A percentile compares a stretch with the other conserved stretches of the same genome.
These are phyloP conservation scores for Diadumene lineata DNA, from an alignment of 92 coral and sea anemone genomes.

Conservation along the genomic window DNA sequence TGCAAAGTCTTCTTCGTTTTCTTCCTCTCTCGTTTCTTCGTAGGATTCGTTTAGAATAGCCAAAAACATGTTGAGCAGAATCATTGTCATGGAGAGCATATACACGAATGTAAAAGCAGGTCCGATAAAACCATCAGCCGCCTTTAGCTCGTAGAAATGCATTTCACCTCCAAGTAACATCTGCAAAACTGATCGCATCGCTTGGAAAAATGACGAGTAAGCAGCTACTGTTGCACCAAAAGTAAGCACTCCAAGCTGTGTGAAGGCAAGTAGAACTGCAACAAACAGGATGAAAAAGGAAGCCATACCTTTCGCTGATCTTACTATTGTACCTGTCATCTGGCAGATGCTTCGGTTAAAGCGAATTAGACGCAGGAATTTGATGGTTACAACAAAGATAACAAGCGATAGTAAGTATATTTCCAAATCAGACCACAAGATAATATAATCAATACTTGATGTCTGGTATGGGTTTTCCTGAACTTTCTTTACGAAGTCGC, in stretches of 20 bases:
- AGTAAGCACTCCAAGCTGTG: slow-evolving; percentile 73
- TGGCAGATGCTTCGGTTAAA: slow-evolving; percentile 68
- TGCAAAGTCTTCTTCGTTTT: slow-evolving; percentile 41
- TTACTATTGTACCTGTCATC: slow-evolving; percentile 57
- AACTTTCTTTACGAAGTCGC: slow-evolving; percentile 63
- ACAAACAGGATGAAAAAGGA: slow-evolving; percentile 74
- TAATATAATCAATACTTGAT: slow-evolving; percentile 70
- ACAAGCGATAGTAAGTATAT: slow-evolving; percentile 74
- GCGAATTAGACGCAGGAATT: slow-evolving; percentile 67
- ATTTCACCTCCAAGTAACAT: slow-evolving; percentile 82
- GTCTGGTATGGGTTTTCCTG: slow-evolving; percentile 80
- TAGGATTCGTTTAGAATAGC: slow-evolving; percentile 76
- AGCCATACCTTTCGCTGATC: slow-evolving; percentile 56
- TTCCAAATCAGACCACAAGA: slow-evolving; percentile 70
- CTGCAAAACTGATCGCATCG: slow-evolving; percentile 65
- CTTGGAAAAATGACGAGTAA: slow-evolving; percentile 69
- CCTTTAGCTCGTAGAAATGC: slow-evolving; percentile 63
- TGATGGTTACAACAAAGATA: slow-evolving; percentile 72
- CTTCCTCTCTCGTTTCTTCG: slow-evolving; percentile 49
- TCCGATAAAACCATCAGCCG: slow-evolving; percentile 47
- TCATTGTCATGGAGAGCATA: slow-evolving; percentile 69
- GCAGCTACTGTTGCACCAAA: slow-evolving; percentile 60
- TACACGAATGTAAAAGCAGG: slow-evolving; percentile 65
- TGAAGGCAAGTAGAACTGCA: slow-evolving; percentile 63
- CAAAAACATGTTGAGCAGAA: slow-evolving; percentile 78